A percentile compares a stretch with the other conserved stretches of the same genome.
Conservation (phyloP, 2,113 vertebrate genomes). For the Aix galericulata region DNA sequence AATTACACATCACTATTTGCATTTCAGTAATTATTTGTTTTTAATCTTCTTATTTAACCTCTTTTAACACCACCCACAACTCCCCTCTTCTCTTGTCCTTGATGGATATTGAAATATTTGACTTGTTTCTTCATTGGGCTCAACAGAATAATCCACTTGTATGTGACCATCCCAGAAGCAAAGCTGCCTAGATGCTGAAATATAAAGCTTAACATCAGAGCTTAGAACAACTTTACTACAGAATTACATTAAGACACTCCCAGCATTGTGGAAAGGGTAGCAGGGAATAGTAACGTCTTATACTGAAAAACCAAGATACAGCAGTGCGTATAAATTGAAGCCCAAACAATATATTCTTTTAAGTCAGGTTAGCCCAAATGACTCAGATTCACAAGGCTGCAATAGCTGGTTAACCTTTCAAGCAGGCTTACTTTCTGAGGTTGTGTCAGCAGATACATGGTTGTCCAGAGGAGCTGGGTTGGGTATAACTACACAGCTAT, state of each 20-base stretch:
- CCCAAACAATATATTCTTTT: neutral
- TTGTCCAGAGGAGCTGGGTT: neutral
- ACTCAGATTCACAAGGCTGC: conserved; percentile 15
- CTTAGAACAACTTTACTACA: neutral
- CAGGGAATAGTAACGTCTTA: neutral
- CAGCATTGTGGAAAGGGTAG: neutral
- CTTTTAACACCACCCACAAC: neutral
- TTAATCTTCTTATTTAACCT: neutral
- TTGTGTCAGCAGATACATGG: neutral
- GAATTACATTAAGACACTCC: neutral
- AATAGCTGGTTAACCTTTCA: neutral
- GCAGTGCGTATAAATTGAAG: neutral
- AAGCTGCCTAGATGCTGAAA: neutral
- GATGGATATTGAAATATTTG: neutral
- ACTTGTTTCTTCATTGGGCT: neutral
- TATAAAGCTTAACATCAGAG: neutral
- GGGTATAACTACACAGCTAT: neutral
- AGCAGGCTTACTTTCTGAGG: neutral
- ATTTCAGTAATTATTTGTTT: neutral
- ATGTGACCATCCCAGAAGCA: neutral
- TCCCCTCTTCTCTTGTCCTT: neutral
- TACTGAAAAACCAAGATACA: neutral
- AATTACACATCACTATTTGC: neutral
- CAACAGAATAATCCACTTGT: neutral
- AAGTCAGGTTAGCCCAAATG: neutral